phyloP scores from a whole-genome alignment of 2,888 invertebrate genomes.

The Ennomos fuscantarius region DNA sequence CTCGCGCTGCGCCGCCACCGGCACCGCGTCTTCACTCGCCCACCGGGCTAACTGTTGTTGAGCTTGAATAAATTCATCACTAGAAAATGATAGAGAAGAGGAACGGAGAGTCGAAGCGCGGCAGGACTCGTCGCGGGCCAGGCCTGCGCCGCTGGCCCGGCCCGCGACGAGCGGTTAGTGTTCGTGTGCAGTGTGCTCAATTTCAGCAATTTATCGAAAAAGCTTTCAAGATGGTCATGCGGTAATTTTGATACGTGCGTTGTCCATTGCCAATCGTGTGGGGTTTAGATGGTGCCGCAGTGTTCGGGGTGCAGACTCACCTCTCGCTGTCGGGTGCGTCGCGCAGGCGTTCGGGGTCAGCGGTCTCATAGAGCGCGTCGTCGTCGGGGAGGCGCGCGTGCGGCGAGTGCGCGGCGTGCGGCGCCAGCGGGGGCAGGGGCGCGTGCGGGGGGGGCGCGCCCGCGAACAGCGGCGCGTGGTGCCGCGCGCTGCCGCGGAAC shows the following conservation, averaged over 20 bases:
- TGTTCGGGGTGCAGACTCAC: conserved; percentile 78
- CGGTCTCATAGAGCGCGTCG: conserved; percentile 95
- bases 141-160: conserved; percentile 20
- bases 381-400: conserved; percentile 87
- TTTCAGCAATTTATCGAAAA: conserved; percentile 15
- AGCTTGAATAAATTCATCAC: conserved; percentile 99
- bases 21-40: conserved; percentile 94
- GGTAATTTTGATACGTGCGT: conserved; percentile 18
- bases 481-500: conserved; percentile 80
- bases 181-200: conserved; percentile 29
- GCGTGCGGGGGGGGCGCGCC: conserved; percentile 67
- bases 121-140: conserved; percentile 40
- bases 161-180: conserved; percentile 27
- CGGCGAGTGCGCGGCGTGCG: conserved; percentile 69
- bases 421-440: conserved; percentile 71
- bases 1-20: conserved; percentile 73
- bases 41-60: conserved; percentile 98
- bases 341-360: conserved; percentile 88
- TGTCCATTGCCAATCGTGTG: conserved; percentile 9
- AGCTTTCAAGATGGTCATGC: conserved; percentile 7
- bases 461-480: conserved; percentile 72
- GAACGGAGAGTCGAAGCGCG: conserved; percentile 85
- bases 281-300: neutral
- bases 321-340: conserved; percentile 96
- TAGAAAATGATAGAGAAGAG: conserved; percentile 95